Conservation (phyloP, 2,888 invertebrate genomes). For the Pheosia gnoma region DNA sequence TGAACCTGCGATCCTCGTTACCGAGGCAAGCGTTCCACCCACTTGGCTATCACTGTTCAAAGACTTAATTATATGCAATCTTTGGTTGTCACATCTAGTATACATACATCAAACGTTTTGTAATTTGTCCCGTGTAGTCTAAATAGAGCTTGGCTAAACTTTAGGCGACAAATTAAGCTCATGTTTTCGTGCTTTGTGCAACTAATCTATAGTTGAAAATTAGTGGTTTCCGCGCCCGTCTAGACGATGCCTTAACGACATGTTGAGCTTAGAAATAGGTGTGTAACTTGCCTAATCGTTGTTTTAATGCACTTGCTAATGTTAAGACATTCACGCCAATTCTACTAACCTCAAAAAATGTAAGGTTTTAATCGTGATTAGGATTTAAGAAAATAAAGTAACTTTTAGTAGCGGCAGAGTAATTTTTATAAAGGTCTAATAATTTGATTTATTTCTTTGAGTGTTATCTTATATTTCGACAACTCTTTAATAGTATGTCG, state of each 20-base stretch:
- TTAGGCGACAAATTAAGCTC: constrained; percentile 62
- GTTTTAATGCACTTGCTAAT: not conserved
- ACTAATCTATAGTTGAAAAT: constrained; percentile 53
- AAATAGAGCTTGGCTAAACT: constrained; percentile 51
- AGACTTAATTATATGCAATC: not conserved
- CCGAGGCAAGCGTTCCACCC: too few species aligned
- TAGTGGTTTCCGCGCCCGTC: constrained; percentile 37
- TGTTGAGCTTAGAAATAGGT: constrained; percentile 7
- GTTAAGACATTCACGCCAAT: not conserved
- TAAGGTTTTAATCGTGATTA: too few species aligned
- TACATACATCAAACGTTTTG: constrained; percentile 32
- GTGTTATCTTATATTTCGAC: too few species aligned
- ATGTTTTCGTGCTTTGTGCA: constrained; percentile 57
- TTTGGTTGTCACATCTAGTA: constrained; percentile 30
- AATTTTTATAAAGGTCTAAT: too few species aligned
- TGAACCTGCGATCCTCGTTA: too few species aligned
- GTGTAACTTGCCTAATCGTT: not conserved
- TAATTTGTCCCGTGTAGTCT: constrained; percentile 61
- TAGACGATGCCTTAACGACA: constrained; percentile 27
- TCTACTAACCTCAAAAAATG: too few species aligned
- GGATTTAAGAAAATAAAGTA: too few species aligned
- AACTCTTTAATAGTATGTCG: too few species aligned
- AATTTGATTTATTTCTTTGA: too few species aligned
- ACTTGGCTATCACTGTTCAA: too few species aligned
- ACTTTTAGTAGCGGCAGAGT: too few species aligned